Base-by-base conservation (phyloP, 2,113 vertebrate species). In the Elaphurus davidianus region DNA sequence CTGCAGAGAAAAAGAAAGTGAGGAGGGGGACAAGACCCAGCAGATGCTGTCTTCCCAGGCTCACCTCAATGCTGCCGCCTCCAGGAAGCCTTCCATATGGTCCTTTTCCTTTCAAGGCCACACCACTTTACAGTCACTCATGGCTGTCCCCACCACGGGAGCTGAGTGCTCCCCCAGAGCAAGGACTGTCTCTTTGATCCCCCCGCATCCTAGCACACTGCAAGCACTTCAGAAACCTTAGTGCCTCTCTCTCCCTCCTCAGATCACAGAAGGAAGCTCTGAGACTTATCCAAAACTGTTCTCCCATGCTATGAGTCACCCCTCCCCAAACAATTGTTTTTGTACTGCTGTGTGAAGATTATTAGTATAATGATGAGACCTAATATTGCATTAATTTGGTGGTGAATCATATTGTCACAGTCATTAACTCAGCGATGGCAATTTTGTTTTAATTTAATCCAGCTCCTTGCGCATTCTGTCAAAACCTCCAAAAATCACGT, bases 381-480 rank as follows among this genome's bases (percentile, higher is more conserved):
- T 57, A 79, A 59, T 33, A 85, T 7, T 25, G 91, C 88, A 86
- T 90, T 87, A 83, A 94, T 96, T 52, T 67, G 15, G 17, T 27
- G 78, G 76, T 55, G 57, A 86, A 89, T 79, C 86, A 36, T 71
- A 91, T 91, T 79, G 64, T 89, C 87, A 87, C 71, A 52, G 84
- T 95, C 74, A n/a, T 91, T 95, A 93, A 74, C 64, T 79, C 43
- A 5, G 52, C 2, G 40, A 97, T 50, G 79, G 55, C 79, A 47
- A 78, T 82, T 64, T 71, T 79, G 74, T n/a, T 94, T 82, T 94
- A 54, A 95, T 95, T 71, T 86, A 59, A 96, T 96, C 94, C 59
- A 55, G 79, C 36, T 83, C 62, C 62, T 79, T 27, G 33, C n/a
- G 25, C 90, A 27, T 86, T 95, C 90, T 79, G 93, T 91, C 93